A percentile compares a stretch with the other conserved stretches of the same genome.
These are phyloP conservation scores for Conger conger DNA, from an alignment of 2,113 vertebrate genomes.

Conservation along the genomic window DNA sequence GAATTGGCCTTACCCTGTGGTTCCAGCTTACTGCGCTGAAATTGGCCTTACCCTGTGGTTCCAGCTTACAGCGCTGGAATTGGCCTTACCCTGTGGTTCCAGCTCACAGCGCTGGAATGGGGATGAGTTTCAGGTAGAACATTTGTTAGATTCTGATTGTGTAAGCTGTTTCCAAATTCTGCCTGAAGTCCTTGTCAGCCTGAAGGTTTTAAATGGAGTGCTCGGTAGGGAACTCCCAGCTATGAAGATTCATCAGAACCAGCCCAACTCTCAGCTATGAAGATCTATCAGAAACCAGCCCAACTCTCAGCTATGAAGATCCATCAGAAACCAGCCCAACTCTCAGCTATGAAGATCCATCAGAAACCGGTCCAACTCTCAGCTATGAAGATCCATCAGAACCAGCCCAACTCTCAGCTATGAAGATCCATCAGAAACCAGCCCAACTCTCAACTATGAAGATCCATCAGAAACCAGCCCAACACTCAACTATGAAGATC, in stretches of 20 bases:
- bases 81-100: not conserved
- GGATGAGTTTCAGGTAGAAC: not conserved
- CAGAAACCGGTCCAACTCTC: not conserved
- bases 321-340: not conserved
- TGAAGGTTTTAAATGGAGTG: not conserved
- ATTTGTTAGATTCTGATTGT: not conserved
- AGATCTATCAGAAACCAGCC: no score
- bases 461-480: not conserved
- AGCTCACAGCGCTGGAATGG: conserved; percentile 6
- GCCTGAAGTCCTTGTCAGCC: not conserved
- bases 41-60: not conserved
- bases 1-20: not conserved
- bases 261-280: no score
- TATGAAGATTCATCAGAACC: not conserved
- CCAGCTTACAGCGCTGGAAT: not conserved
- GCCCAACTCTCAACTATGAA: not conserved
- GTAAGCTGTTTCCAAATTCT: not conserved
- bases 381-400: no score
- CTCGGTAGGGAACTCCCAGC: not conserved
- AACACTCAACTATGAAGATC: no score
- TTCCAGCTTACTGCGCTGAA: conserved; percentile 1
- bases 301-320: no score
- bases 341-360: no score
- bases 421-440: no score
- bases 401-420: not conserved